phyloP scores from a whole-genome alignment of 2,113 vertebrate species.

The Climacteris rufus region DNA sequence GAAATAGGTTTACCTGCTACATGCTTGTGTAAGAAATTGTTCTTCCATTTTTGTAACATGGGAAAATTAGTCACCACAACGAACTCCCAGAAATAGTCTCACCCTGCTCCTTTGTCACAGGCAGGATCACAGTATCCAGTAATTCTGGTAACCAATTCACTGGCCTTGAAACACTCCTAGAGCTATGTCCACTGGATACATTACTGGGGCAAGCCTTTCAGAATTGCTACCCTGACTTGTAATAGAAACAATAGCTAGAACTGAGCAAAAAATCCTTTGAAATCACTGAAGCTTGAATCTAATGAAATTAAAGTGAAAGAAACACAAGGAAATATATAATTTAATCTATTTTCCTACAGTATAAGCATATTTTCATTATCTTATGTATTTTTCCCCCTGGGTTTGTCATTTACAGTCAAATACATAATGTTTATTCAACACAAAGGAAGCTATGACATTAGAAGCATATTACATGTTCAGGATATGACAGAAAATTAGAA shows the following conservation, averaged over 20 bases:
- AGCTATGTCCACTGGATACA: neutral
- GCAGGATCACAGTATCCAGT: neutral
- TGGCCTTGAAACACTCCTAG: neutral
- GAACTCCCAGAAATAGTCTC: neutral
- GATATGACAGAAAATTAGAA: neutral
- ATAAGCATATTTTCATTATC: neutral
- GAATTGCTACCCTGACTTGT: neutral
- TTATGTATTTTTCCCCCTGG: neutral
- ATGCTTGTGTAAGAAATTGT: neutral
- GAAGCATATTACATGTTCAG: neutral
- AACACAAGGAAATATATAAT: neutral
- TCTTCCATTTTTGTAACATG: neutral
- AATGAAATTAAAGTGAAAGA: neutral
- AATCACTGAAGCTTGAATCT: neutral
- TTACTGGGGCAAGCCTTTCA: neutral
- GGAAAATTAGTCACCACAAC: neutral
- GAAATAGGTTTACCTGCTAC: neutral
- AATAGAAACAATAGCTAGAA: neutral
- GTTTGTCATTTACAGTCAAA: constrained; percentile 14
- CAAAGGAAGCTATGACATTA: neutral
- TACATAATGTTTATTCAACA: neutral
- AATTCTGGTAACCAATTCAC: neutral
- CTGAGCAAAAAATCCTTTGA: neutral
- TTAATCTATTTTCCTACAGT: constrained; percentile 2
- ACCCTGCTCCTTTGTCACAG: neutral